Base-by-base conservation (phyloP, 1,140 invertebrate species). In the Ceratitis capitata region DNA sequence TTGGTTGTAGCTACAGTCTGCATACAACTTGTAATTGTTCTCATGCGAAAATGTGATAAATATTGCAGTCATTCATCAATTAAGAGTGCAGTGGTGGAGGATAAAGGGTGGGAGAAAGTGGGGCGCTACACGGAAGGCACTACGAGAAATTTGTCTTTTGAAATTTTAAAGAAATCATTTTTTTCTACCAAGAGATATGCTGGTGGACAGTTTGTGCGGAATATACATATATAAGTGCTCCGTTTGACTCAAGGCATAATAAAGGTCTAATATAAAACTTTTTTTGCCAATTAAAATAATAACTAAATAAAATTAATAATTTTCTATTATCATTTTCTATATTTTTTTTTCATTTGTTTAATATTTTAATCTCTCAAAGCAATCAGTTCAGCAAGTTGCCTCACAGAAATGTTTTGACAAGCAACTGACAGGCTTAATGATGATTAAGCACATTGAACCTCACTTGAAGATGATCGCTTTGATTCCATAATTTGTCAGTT, bases 41-140 rank as follows among this genome's bases (percentile, higher is more conserved):
- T 78, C 39, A 47, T 42, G 39, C 39, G 69, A 23, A 78, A 78
- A 78, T 78, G 69, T 78, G 42, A 78, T 78, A 78, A 47, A 78
- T 45, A 10, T 45, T 78, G n/a, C 9, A 78, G 69, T 61, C 39
- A 47, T 78, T 78, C 69, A 2, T 26, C 69, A 45, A 78, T 78
- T 78, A 47, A 78, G 69, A 78, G 69, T n/a, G 19, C 39, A 26
- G 4, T 6, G 5, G 16, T 12, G 7, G 16, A 1, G 16, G 64
- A 1, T 19, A 29, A 26, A 7, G 26, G 26, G 56, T 26, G 56
- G 5, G 29, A 23, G n/a, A 39, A 78, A 23, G 26, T 7, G 7
- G 29, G 51, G 14, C 9, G 14, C 32, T 39, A 16, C 16, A 6
- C 29, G 32, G 6, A 19, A 7, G 19, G 14, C 16, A 12, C 61